phyloP scores from a whole-genome alignment of 2,113 vertebrate genomes.

The Pseudorasbora parva region DNA sequence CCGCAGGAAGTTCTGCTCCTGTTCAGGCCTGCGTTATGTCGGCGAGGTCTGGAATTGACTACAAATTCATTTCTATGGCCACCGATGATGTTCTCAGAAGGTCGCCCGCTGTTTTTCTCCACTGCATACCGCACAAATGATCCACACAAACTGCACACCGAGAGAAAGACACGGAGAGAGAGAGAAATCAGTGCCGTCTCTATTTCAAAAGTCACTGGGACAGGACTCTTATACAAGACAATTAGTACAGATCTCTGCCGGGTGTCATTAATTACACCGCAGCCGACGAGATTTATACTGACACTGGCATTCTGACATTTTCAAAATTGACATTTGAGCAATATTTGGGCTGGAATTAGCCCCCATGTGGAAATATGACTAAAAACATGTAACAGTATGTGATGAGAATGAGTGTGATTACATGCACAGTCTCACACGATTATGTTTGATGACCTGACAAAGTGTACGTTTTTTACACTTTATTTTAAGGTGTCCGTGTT shows the following conservation, averaged over 20 bases:
- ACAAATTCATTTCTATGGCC: conserved; percentile 15
- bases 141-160: not conserved
- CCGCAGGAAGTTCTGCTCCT: not conserved
- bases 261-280: conserved; percentile 35
- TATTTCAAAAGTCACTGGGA: conserved; percentile 36
- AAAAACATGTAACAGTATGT: not conserved
- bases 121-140: not conserved
- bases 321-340: not conserved
- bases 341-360: not conserved
- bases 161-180: not conserved
- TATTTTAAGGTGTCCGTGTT: no score
- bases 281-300: not conserved
- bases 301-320: not conserved
- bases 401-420: not conserved
- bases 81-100: not conserved
- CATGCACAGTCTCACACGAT: not conserved
- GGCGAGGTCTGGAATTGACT: not conserved
- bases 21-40: not conserved
- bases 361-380: not conserved
- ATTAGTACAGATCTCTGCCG: not conserved
- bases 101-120: not conserved
- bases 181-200: not conserved
- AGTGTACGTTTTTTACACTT: no score
- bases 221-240: not conserved
- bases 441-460: no score